phyloP scores from a whole-genome alignment of 2,113 vertebrate genomes.

The Eudyptes chrysolophus region DNA sequence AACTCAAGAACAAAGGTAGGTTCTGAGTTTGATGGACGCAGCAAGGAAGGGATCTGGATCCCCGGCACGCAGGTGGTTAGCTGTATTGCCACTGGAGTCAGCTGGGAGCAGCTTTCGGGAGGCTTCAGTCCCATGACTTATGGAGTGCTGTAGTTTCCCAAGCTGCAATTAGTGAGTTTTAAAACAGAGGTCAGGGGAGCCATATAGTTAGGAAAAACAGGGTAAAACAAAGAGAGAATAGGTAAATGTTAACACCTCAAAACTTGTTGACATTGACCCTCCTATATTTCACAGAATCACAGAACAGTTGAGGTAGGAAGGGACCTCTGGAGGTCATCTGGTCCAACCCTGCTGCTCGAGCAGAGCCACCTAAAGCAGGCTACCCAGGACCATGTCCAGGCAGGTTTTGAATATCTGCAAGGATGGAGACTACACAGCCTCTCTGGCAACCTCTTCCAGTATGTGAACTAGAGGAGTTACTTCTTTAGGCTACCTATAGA shows the following conservation, averaged over 20 bases:
- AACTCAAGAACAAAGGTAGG: background rate
- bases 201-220: background rate
- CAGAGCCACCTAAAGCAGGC: background rate
- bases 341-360: accelerated
- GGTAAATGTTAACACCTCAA: background rate
- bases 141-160: background rate
- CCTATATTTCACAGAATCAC: background rate
- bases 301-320: background rate
- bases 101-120: background rate
- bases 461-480: background rate
- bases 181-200: background rate
- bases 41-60: background rate
- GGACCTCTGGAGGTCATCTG: background rate
- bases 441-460: background rate
- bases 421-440: background rate
- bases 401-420: background rate
- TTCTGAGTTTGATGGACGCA: background rate
- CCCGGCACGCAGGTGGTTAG: accelerated
- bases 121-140: background rate
- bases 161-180: background rate
- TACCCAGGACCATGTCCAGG: background rate
- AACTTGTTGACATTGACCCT: background rate
- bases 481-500: background rate
- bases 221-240: background rate
- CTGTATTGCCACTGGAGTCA: background rate